A percentile compares a stretch with the other conserved stretches of the same genome.
phyloP scores from a whole-genome alignment of 2,797 vertebrate species.

The Sebastes aleutianus region DNA sequence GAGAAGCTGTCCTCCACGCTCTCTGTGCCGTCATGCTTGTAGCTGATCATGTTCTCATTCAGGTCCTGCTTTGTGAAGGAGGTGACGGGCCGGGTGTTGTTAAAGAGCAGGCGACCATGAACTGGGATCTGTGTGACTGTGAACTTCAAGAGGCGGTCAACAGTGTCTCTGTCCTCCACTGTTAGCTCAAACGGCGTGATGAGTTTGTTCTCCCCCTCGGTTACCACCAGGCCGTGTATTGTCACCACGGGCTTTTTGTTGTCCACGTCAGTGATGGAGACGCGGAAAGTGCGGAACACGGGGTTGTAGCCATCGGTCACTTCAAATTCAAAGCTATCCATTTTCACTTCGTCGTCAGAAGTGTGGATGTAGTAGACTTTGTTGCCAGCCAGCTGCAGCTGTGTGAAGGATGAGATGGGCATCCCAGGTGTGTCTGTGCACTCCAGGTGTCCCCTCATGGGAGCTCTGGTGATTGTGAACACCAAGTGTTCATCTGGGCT shows the following conservation, averaged over 20 bases:
- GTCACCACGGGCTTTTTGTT: constrained; percentile 96
- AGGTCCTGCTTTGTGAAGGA: constrained; percentile 95
- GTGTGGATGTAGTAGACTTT: constrained; percentile 97
- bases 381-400: constrained; percentile 94
- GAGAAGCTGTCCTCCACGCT: constrained; percentile 92
- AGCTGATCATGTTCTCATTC: constrained; percentile 96
- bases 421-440: constrained; percentile 90
- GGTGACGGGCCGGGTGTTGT: constrained; percentile 82
- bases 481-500: constrained; percentile 95
- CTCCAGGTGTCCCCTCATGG: constrained; percentile 92
- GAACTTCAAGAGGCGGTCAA: constrained; percentile 88
- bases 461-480: constrained; percentile 93
- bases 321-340: constrained; percentile 98
- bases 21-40: constrained; percentile 93
- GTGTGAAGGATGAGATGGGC: constrained; percentile 91
- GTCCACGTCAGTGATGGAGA: constrained; percentile 94
- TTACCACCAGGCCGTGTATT: constrained; percentile 86
- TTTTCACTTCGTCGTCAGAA: constrained; percentile 93
- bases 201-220: constrained; percentile 89
- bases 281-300: constrained; percentile 94
- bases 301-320: constrained; percentile 97
- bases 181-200: constrained; percentile 97
- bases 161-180: constrained; percentile 93
- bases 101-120: constrained; percentile 91
- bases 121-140: constrained; percentile 90